Percentiles rank a stretch among this genome's conserved stretches.
phyloP scores from a whole-genome alignment of 2,113 vertebrate genomes.

The Gopherus evgoodei region DNA sequence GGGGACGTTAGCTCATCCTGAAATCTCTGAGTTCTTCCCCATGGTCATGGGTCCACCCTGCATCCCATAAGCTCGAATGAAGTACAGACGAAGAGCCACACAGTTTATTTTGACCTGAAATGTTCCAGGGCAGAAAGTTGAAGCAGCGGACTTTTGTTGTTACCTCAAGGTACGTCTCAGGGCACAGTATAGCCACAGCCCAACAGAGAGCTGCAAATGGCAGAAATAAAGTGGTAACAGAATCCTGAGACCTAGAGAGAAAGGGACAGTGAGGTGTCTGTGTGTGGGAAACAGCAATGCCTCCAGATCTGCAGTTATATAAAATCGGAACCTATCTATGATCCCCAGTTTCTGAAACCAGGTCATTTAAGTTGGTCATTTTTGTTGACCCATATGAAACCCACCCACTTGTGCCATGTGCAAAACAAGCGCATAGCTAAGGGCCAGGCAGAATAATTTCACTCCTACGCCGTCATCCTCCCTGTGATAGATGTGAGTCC shows the following conservation, averaged over 20 bases:
- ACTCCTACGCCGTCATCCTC: neutral
- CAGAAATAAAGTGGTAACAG: neutral
- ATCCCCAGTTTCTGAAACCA: neutral
- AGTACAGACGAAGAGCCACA: neutral
- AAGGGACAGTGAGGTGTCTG: neutral
- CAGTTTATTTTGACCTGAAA: neutral
- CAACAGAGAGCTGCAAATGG: neutral
- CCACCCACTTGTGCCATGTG: neutral
- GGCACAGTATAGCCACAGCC: neutral
- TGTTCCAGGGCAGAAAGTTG: neutral
- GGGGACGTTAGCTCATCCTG: neutral
- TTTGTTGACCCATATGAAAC: constrained; percentile 44
- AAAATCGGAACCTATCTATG: neutral
- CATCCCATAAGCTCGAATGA: neutral
- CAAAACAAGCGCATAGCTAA: constrained; percentile 34
- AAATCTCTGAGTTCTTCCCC: neutral
- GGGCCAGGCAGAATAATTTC: neutral
- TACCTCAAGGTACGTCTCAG: neutral
- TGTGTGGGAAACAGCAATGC: neutral
- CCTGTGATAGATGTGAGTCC: neutral
- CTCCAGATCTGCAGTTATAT: neutral
- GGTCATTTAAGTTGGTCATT: neutral
- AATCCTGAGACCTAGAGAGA: neutral
- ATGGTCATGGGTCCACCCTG: neutral
- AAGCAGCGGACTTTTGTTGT: neutral